Conservation (phyloP, 2,113 vertebrate species). For the Dromiciops gliroides region DNA sequence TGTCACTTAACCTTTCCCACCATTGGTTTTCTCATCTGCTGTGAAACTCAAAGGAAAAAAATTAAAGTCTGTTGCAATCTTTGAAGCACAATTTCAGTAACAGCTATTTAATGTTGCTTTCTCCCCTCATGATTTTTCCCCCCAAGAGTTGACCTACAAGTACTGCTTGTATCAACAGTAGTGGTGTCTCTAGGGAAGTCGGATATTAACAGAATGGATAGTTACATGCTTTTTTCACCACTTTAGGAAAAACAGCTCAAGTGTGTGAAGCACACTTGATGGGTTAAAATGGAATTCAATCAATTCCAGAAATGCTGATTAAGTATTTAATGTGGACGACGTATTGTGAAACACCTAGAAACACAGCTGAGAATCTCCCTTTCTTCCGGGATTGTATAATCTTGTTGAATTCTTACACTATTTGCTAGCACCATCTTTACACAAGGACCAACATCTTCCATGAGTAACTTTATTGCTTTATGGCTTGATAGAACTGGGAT, state of each 20-base stretch:
- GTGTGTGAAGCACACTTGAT: not conserved
- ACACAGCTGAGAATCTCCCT: not conserved
- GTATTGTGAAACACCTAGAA: not conserved
- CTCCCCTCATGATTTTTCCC: not conserved
- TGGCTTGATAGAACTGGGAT: not conserved
- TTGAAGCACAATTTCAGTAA: not conserved
- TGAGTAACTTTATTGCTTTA: conserved; percentile 6
- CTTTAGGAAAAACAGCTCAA: not conserved
- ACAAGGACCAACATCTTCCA: not conserved
- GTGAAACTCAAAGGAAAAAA: not conserved
- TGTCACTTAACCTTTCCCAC: not conserved
- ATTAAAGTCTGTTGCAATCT: not conserved
- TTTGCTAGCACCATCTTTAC: not conserved
- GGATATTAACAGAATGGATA: not conserved
- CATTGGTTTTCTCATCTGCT: not conserved
- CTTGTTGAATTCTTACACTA: not conserved
- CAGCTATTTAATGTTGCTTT: not conserved
- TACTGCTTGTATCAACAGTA: not conserved
- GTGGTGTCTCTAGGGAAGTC: not conserved
- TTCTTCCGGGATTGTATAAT: not conserved
- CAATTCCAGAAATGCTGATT: not conserved
- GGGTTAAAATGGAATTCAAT: not conserved
- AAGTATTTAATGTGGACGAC: not conserved
- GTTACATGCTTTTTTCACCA: not conserved
- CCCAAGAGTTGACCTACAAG: not conserved